phyloP scores from a whole-genome alignment of 2,113 vertebrate genomes.

The Pygoscelis antarcticus region DNA sequence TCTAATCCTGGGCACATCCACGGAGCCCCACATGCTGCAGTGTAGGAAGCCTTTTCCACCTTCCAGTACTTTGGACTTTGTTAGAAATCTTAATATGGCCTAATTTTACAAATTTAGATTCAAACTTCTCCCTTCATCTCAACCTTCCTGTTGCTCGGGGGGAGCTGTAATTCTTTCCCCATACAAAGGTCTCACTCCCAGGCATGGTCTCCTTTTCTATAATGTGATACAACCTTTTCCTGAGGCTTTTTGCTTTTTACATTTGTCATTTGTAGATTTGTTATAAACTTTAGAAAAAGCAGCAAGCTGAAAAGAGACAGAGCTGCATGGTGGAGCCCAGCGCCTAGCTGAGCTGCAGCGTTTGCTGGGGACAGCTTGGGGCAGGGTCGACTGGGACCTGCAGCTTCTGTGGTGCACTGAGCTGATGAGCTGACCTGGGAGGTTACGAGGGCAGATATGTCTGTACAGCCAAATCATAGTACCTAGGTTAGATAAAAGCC shows the following conservation, averaged over 20 bases:
- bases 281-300: background rate
- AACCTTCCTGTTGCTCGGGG: background rate
- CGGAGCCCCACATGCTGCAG: accelerated
- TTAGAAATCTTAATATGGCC: background rate
- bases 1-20: background rate
- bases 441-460: background rate
- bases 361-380: background rate
- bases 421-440: background rate
- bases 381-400: background rate
- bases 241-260: background rate
- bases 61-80: background rate
- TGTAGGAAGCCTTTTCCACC: background rate
- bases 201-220: background rate
- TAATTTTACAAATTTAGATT: background rate
- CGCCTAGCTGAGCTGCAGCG: background rate
- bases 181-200: background rate
- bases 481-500: background rate
- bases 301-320: background rate
- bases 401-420: background rate
- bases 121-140: background rate
- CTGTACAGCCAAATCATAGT: background rate
- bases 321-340: background rate
- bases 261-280: background rate
- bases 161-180: background rate
- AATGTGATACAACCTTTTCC: background rate